Evolutionary conservation across 2,888 invertebrate genomes (phyloP).

Genomic region (Phanerotoma sp.): DNA sequence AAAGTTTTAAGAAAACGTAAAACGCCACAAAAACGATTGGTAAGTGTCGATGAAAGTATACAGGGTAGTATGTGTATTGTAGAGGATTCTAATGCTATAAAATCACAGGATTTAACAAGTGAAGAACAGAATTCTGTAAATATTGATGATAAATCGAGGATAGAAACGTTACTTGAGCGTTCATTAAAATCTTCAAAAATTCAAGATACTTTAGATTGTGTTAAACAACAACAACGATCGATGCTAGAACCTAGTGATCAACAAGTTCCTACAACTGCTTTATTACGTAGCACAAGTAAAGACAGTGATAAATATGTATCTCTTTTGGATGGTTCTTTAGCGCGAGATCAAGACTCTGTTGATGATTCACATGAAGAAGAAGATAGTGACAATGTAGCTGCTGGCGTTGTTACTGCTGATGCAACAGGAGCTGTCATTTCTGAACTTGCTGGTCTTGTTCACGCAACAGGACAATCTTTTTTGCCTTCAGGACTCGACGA

Average conservation of each 20-base stretch:
- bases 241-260: conserved; percentile 49
- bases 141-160: conserved; percentile 26
- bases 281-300: conserved; percentile 43
- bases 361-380: conserved; percentile 55
- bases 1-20: conserved; percentile 69
- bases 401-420: conserved; percentile 44
- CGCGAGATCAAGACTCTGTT: conserved; percentile 46
- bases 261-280: conserved; percentile 44
- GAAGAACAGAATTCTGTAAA: conserved; percentile 36
- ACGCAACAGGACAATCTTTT: conserved; percentile 49
- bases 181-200: conserved; percentile 36
- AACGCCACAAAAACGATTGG: conserved; percentile 58
- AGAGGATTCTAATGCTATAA: conserved; percentile 37
- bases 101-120: conserved; percentile 37
- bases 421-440: conserved; percentile 56
- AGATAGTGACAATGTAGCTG: conserved; percentile 45
- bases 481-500: conserved; percentile 51
- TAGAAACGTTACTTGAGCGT: conserved; percentile 30
- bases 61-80: conserved; percentile 40
- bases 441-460: conserved; percentile 58
- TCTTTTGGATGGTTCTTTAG: conserved; percentile 31
- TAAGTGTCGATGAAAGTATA: conserved; percentile 35
- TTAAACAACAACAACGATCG: conserved; percentile 46
- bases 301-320: conserved; percentile 36
- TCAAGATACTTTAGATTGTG: conserved; percentile 47